Conservation (phyloP, 2,113 vertebrate species). For the Chrysochloris asiatica region DNA sequence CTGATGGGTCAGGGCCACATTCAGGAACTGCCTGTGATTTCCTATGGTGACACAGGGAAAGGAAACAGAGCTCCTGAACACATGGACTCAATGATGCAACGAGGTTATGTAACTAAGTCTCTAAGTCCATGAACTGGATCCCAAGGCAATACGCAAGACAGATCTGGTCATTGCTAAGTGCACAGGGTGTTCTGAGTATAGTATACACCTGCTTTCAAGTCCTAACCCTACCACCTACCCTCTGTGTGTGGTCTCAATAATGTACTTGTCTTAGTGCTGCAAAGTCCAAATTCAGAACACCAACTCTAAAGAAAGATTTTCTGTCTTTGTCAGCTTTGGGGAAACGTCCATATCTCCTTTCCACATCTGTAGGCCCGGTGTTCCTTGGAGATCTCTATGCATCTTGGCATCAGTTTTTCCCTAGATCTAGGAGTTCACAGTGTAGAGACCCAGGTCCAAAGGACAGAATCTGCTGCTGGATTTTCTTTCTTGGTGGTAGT, state of each 20-base stretch:
- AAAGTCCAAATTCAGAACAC: no score
- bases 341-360: no score
- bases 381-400: no score
- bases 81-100: background rate
- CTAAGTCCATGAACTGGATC: background rate
- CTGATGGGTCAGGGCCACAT: background rate
- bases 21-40: background rate
- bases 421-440: no score
- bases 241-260: background rate
- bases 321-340: no score
- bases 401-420: no score
- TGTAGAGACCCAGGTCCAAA: no score
- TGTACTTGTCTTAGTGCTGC: no score
- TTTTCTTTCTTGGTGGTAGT: no score
- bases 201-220: background rate
- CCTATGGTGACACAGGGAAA: fast-evolving
- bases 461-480: no score
- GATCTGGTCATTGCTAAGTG: background rate
- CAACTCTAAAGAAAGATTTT: no score
- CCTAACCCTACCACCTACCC: background rate
- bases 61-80: background rate
- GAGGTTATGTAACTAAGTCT: background rate
- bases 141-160: background rate
- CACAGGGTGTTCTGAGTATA: background rate
- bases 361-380: no score